Evolutionary conservation across 2,797 vertebrate genomes (phyloP).

Genomic region (Sebastes hubbsi): DNA sequence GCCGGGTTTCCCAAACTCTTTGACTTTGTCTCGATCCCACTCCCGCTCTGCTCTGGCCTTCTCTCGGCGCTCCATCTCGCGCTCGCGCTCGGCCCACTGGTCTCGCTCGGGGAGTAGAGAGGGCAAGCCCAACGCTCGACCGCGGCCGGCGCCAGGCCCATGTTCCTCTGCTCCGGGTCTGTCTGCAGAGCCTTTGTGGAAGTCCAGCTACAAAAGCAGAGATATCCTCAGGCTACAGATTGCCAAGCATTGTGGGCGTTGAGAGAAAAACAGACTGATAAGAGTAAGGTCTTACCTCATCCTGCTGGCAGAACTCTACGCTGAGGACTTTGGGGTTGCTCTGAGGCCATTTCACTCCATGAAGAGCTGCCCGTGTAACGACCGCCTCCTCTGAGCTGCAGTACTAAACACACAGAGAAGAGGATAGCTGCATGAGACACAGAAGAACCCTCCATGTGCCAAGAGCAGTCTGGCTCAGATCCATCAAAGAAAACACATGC

Average conservation of each 20-base stretch:
- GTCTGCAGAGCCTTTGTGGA: constrained; percentile 87
- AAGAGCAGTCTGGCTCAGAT: background rate
- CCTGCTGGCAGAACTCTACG: constrained; percentile 91
- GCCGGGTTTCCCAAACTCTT: constrained; percentile 79
- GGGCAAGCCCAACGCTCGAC: constrained; percentile 64
- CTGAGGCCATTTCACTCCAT: constrained; percentile 94
- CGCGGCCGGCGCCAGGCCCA: constrained; percentile 67
- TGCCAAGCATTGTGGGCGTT: background rate
- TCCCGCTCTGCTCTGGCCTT: constrained; percentile 88
- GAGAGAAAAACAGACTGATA: background rate
- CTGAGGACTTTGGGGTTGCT: constrained; percentile 93
- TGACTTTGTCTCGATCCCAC: constrained; percentile 93
- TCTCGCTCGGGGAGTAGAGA: constrained; percentile 83
- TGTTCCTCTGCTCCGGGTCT: constrained; percentile 69
- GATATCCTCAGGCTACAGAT: background rate
- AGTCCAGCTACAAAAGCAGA: constrained; percentile 84
- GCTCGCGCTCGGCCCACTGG: constrained; percentile 91
- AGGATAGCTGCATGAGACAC: background rate
- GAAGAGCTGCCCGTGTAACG: constrained; percentile 88
- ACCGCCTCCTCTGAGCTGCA: constrained; percentile 87
- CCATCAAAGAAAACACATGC: background rate
- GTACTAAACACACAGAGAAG: constrained; percentile 77
- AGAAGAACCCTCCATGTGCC: background rate
- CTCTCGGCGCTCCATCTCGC: constrained; percentile 92
- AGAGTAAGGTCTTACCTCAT: constrained; percentile 82